phyloP scores from a whole-genome alignment of 2,888 invertebrate species.

The Eilema caniola region DNA sequence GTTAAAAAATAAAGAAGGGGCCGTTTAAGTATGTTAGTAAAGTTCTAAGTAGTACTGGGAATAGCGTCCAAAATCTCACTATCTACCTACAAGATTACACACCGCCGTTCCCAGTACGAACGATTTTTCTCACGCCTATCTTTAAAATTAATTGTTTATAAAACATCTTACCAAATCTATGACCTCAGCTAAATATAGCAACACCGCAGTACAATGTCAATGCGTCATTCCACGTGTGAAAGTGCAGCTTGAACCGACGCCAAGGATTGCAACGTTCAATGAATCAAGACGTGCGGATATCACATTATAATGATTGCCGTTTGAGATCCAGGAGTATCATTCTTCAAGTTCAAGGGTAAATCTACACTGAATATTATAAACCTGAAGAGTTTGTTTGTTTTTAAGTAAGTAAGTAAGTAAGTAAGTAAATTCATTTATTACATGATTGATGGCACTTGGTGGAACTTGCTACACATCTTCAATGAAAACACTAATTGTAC shows the following conservation, averaged over 20 bases:
- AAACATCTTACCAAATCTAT: neutral
- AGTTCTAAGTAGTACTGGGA: neutral
- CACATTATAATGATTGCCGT: neutral
- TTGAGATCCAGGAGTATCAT: neutral
- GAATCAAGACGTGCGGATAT: slow-evolving; percentile 4
- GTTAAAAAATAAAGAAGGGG: too few species aligned
- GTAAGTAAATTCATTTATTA: too few species aligned
- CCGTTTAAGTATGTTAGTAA: neutral
- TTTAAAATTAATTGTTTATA: neutral
- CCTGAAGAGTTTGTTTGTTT: too few species aligned
- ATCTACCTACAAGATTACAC: neutral
- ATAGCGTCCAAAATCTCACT: too few species aligned
- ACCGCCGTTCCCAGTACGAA: neutral
- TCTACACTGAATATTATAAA: too few species aligned
- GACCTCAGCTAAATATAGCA: slow-evolving; percentile 13
- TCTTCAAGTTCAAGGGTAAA: neutral
- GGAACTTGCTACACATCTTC: too few species aligned
- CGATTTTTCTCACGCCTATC: neutral
- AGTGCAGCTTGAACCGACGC: slow-evolving; percentile 46
- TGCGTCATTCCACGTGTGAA: slow-evolving; percentile 44
- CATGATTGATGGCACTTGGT: too few species aligned
- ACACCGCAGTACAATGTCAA: slow-evolving; percentile 25
- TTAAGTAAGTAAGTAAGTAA: too few species aligned
- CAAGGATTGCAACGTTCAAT: slow-evolving; percentile 23
- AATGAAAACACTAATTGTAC: too few species aligned